Percentiles rank a stretch among this genome's conserved stretches.
Evolutionary conservation across 1,140 invertebrate species (phyloP).

Genomic region (Tenebrio molitor): DNA sequence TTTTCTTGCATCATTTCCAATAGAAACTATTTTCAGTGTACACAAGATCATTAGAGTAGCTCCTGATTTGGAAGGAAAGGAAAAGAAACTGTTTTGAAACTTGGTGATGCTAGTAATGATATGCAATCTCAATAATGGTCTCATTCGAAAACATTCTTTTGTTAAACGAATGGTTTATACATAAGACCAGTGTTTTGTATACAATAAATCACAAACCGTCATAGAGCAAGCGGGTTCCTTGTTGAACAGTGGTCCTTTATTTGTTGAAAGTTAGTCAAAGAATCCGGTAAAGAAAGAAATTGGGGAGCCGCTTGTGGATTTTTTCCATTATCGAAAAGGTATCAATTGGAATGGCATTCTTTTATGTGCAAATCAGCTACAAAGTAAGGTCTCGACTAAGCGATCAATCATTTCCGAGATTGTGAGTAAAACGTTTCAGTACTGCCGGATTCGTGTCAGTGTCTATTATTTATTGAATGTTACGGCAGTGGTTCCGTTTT

Average conservation of each 20-base stretch:
- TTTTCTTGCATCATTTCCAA: too few species aligned
- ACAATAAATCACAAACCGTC: constrained; percentile 30
- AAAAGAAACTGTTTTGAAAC: too few species aligned
- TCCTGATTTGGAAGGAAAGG: too few species aligned
- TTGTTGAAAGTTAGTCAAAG: constrained; percentile 5
- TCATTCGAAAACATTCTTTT: constrained; percentile 14
- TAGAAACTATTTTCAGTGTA: too few species aligned
- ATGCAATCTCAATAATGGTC: constrained; percentile 2
- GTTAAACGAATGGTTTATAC: constrained; percentile 19
- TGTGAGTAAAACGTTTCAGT: constrained; percentile 25
- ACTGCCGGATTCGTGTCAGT: constrained; percentile 14
- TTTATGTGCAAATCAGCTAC: constrained; percentile 38
- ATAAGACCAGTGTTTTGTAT: constrained; percentile 21
- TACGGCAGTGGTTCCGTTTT: constrained; percentile 9
- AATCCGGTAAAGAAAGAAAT: constrained; percentile 1
- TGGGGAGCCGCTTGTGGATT: not conserved
- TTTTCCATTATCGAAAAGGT: constrained; percentile 29
- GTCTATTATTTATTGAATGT: constrained; percentile 35
- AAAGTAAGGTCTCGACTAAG: constrained; percentile 19
- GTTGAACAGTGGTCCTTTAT: not conserved
- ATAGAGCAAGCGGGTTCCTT: constrained; percentile 4
- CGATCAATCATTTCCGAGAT: constrained; percentile 32
- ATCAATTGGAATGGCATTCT: constrained; percentile 28
- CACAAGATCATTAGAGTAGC: too few species aligned
- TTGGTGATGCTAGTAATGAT: constrained; percentile 16